Evolutionary conservation across 2,113 vertebrate genomes (phyloP), one percentile per base, ranked within the genome.

Genomic region (Canis aureus): DNA sequence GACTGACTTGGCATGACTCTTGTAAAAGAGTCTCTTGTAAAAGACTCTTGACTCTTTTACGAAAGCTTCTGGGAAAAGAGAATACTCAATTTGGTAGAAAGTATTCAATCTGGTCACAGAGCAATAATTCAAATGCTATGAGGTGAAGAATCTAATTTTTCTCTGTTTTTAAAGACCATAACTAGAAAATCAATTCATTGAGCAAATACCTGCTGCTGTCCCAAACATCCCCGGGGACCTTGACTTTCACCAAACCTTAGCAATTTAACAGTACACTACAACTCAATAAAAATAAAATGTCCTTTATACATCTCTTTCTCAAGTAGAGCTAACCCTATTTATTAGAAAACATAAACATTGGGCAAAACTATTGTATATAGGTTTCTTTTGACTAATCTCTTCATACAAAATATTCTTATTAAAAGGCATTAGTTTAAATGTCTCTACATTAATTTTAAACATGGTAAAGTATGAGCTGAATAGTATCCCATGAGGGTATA

Each of bases 391-490:
- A 84, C 38, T 60, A 51, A 27, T 89, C 89, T 81, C 55, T 97
- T 97, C 25, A 0, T 73, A 23, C 85, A 81, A 95, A 98, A 27
- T 2, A 25, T 38, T 62, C n/a, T 55, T 59, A 27, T 85, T 89
- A n/a, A 97, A 88, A 84, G 69, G 2, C 59, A 51, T 88, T 90
- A n/a, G 12, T 66, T 90, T 97, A 76, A 74, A 97, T 98, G 95
- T 66, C 43, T 97, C 29, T 8, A 92, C 12, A 62, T 93, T 25
- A 74, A 86, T 62, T 93, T 92, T 38, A 93, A 38, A 69, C 43
- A 74, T 67, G 64, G 51, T 82, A 87, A 84, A 93, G 87, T 80
- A 85, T 55, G 71, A 94, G 20, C 76, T 64, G 25, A 20, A 78
- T 87, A 38, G 74, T 87, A 91, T 35, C 62, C 95, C 49, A 55